These are phyloP conservation scores for Lasius fuliginosus DNA, from an alignment of 2,888 invertebrate species.

Conservation along the genomic window DNA sequence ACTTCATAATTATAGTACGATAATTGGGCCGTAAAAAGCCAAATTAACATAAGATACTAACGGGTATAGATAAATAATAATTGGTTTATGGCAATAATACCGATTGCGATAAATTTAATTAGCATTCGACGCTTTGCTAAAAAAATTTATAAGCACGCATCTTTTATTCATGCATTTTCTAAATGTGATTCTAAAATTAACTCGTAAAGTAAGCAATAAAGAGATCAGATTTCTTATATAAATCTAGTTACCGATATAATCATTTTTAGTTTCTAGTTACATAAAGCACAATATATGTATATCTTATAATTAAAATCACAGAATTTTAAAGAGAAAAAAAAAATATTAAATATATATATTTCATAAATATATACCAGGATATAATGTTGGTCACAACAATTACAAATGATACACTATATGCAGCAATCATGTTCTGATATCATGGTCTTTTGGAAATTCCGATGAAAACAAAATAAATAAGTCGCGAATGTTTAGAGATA, in stretches of 20 bases:
- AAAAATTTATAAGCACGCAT: no score
- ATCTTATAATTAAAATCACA: background rate
- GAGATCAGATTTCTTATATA: background rate
- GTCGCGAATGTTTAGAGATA: slow-evolving; percentile 26
- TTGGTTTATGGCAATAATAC: background rate
- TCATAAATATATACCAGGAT: background rate
- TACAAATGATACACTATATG: background rate
- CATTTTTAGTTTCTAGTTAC: background rate
- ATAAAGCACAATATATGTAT: background rate
- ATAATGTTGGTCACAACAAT: background rate
- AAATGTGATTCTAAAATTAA: slow-evolving; percentile 6
- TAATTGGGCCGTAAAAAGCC: background rate
- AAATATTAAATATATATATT: slow-evolving; percentile 10
- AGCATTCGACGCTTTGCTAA: background rate
- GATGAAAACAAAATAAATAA: slow-evolving; percentile 16
- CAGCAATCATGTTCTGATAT: background rate
- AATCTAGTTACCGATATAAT: background rate
- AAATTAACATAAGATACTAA: slow-evolving; percentile 4
- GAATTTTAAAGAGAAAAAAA: background rate
- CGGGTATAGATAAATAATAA: slow-evolving; percentile 10
- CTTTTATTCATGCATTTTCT: background rate
- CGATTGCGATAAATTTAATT: background rate
- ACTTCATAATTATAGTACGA: slow-evolving; percentile 8
- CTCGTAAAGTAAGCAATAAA: background rate
- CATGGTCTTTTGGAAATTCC: background rate